Percentiles rank a stretch among this genome's conserved stretches.
Evolutionary conservation across 2,113 vertebrate species (phyloP).

Genomic region (Atherinomorus stipes): DNA sequence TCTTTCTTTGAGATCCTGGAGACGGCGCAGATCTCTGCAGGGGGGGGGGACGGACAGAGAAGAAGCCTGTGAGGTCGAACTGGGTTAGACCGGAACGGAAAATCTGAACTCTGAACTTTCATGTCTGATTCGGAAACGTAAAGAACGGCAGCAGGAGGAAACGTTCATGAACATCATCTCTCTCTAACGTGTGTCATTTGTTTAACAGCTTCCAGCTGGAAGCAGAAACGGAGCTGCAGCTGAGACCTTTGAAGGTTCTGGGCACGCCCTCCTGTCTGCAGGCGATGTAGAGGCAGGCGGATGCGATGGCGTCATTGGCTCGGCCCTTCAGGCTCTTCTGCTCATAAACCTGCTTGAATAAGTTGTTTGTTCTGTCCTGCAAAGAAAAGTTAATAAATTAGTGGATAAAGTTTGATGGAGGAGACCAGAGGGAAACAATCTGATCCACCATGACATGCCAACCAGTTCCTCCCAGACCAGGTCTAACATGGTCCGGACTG

Average conservation of each 20-base stretch:
- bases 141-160: no score
- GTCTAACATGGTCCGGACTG: no score
- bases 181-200: background rate
- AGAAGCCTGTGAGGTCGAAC: no score
- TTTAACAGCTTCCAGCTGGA: background rate
- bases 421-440: no score
- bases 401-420: no score
- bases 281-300: conserved; percentile 98
- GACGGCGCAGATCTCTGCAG: conserved; percentile 96
- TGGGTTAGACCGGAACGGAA: no score
- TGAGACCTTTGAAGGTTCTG: conserved; percentile 96
- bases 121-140: no score
- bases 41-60: background rate
- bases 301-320: conserved; percentile 98
- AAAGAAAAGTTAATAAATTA: background rate
- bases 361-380: conserved; percentile 99
- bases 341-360: conserved; percentile 99
- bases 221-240: background rate
- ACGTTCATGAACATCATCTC: no score
- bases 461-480: no score
- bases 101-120: no score
- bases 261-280: conserved; percentile 98
- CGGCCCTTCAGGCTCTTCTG: conserved; percentile 99
- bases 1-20: conserved; percentile 99
- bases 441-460: no score